These are phyloP conservation scores for Hydrolagus colliei DNA, from an alignment of 2,797 vertebrate genomes.

Conservation along the genomic window DNA sequence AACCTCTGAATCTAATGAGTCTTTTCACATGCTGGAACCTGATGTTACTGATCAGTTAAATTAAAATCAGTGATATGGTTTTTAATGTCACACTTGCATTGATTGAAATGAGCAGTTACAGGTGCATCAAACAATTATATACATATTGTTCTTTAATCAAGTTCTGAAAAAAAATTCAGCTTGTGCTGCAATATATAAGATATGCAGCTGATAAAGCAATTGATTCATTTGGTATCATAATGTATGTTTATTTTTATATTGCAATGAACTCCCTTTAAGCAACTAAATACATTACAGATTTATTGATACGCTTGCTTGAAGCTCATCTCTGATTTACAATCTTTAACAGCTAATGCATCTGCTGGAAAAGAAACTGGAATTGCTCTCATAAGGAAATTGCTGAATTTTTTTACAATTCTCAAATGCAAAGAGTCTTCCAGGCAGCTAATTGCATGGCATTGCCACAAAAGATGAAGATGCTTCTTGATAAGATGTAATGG, in stretches of 20 bases:
- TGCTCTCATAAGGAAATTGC: not conserved
- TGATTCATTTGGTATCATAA: not conserved
- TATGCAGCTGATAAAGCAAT: not conserved
- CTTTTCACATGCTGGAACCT: not conserved
- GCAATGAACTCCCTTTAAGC: not conserved
- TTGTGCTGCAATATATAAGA: not conserved
- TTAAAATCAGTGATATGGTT: not conserved
- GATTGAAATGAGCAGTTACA: not conserved
- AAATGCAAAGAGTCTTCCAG: not conserved
- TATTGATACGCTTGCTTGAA: not conserved
- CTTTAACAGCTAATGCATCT: not conserved
- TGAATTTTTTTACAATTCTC: not conserved
- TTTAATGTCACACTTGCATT: not conserved
- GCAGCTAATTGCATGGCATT: not conserved
- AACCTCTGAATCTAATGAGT: not conserved
- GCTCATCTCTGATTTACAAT: not conserved
- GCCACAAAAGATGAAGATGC: not conserved
- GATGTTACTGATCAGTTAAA: not conserved
- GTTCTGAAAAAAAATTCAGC: not conserved
- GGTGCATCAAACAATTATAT: not conserved
- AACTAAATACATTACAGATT: not conserved
- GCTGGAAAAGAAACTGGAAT: no score
- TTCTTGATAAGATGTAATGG: not conserved
- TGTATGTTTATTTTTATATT: not conserved
- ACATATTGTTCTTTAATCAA: not conserved